phyloP scores from a whole-genome alignment of 2,113 vertebrate species.

The Excalfactoria chinensis region DNA sequence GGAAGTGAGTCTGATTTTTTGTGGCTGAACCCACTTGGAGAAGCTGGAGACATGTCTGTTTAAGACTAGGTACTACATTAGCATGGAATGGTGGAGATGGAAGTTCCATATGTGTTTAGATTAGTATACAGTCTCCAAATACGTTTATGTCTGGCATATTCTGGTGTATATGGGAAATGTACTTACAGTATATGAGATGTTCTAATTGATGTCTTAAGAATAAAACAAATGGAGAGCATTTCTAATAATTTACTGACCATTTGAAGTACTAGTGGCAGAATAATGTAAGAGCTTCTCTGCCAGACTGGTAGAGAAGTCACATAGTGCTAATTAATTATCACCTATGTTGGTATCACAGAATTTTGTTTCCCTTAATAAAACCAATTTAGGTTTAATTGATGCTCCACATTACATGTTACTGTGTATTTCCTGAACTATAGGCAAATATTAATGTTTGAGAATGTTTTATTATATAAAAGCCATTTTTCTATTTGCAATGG shows the following conservation, averaged over 20 bases:
- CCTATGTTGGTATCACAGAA: neutral
- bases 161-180: neutral
- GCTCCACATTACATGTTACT: slow-evolving; percentile 16
- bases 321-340: slow-evolving; percentile 11
- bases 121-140: slow-evolving; percentile 25
- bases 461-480: neutral
- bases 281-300: neutral
- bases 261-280: neutral
- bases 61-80: slow-evolving; percentile 2
- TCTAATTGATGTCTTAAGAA: neutral
- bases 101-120: slow-evolving; percentile 19
- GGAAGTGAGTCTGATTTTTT: neutral
- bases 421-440: slow-evolving; percentile 29
- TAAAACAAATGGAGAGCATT: neutral
- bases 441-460: slow-evolving; percentile 27
- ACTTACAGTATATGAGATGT: neutral
- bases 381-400: slow-evolving; percentile 1
- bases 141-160: neutral
- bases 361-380: slow-evolving; percentile 23
- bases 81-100: neutral
- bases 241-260: neutral
- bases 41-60: neutral
- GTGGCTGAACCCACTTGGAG: neutral
- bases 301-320: neutral
- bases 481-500: neutral